Percentiles rank a stretch among this genome's conserved stretches.
Conservation (phyloP, 1,140 invertebrate genomes). For the Babylonia areolata region DNA sequence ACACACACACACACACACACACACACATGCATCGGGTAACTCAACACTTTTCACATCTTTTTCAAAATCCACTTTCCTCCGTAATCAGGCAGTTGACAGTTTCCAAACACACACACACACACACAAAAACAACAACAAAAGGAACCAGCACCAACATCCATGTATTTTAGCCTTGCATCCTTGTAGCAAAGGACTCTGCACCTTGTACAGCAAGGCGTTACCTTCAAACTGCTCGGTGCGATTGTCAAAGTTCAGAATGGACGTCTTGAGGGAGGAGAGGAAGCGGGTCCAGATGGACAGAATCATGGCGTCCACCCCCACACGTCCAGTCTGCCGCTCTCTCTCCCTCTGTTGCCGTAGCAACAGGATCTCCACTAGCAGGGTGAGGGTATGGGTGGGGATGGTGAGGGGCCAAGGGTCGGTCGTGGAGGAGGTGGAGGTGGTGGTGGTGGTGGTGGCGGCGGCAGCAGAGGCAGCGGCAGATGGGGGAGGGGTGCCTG, state of each 20-base stretch:
- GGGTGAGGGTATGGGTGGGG: conserved; percentile 88
- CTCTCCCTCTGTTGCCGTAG: conserved; percentile 89
- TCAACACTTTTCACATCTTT: too few relatives aligned
- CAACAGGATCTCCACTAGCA: conserved; percentile 85
- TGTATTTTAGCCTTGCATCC: too few relatives aligned
- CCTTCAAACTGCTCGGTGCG: conserved; percentile 67
- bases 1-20: too few relatives aligned
- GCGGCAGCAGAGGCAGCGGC: background rate
- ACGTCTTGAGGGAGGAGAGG: conserved; percentile 89
- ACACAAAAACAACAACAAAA: too few relatives aligned
- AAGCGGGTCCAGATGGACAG: conserved; percentile 93
- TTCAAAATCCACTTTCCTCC: too few relatives aligned
- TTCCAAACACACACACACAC: too few relatives aligned
- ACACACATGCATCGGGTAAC: too few relatives aligned
- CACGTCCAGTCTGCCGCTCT: conserved; percentile 60
- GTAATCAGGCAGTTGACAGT: too few relatives aligned
- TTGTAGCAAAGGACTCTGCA: too few relatives aligned
- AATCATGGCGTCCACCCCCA: conserved; percentile 84
- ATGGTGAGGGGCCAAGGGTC: conserved; percentile 87
- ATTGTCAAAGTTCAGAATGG: conserved; percentile 78
- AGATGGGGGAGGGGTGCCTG: conserved; percentile 77
- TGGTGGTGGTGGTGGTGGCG: background rate
- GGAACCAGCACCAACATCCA: too few relatives aligned
- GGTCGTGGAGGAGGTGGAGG: conserved; percentile 53
- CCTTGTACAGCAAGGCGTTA: too few relatives aligned